Evolutionary conservation across 2,797 vertebrate species (phyloP), one percentile per base, ranked within the genome.

Genomic region (Anniella stebbinsi): DNA sequence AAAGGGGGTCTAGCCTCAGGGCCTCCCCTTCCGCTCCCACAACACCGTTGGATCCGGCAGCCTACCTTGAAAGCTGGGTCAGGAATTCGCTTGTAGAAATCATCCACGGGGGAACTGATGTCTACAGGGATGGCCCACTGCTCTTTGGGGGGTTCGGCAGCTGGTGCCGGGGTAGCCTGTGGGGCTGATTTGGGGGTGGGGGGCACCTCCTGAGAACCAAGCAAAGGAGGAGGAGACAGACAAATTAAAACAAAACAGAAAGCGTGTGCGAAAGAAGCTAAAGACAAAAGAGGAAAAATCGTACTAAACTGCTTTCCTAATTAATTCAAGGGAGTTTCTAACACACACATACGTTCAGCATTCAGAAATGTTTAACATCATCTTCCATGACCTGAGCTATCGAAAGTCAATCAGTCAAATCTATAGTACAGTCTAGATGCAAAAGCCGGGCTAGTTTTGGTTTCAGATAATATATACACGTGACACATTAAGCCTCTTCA

Each of bases 1-100:
- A 60, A 11, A 7, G 5, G 12, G 17, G 70, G 12, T 66, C 23
- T 1, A 15, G 23, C n/a, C n/a, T 28, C 2, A 5, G 33, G 6
- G 21, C 1, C 60, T 2, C 51, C 7, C 66, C 15, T 48, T 17
- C 2, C 13, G 38, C 13, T 33, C 33, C 36, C 13, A 10, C 69
- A 4, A 1, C 9, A 2, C 25, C 10, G 5, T 6, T 18, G 4
- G 36, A 0, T 21, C 5, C 11, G 25, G 17, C 25, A 10, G 12
- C 3, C 30, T 92, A 97, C 97, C 96, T 96, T 95, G 90, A 97
- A 97, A n/a, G 97, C 97, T 2, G 98, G 98, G 89, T 98, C 97
- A 6, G 98, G 98, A 86, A 99, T 98, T 38, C 97, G 98, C 91
- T 98, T 98, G 93, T 98, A 98, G 96, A 99, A 99, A 93, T 99